Conservation (phyloP, 2,888 invertebrate species). For the Deilephila elpenor region DNA sequence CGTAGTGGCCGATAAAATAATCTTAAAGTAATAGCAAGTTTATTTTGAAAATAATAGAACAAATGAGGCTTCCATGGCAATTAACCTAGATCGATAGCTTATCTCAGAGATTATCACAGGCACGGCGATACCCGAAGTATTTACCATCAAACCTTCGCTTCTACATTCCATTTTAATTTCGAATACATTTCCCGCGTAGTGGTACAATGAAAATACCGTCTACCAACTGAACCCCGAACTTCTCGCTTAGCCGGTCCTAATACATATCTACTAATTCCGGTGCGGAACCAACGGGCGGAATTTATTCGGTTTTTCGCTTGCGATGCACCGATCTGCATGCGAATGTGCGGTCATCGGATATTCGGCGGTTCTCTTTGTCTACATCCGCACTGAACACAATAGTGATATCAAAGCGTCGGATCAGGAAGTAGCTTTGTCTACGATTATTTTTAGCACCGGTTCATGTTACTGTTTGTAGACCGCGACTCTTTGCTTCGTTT, state of each 20-base stretch:
- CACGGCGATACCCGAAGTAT: no score
- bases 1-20: no score
- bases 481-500: background rate
- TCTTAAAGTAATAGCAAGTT: no score
- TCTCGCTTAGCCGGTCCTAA: background rate
- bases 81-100: no score
- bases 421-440: constrained; percentile 23
- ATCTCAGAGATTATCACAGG: no score
- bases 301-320: constrained; percentile 11
- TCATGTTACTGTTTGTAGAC: constrained; percentile 24
- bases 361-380: constrained; percentile 9
- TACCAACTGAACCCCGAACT: background rate
- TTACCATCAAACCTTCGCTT: no score
- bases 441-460: constrained; percentile 21
- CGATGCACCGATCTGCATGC: background rate
- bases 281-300: background rate
- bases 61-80: no score
- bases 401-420: constrained; percentile 22
- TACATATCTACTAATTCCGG: background rate
- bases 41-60: no score
- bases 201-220: no score
- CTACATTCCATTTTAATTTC: no score
- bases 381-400: background rate
- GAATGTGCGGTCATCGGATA: background rate
- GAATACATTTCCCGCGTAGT: no score